phyloP scores from a whole-genome alignment of 2,888 invertebrate species.

The Frankliniella fusca region DNA sequence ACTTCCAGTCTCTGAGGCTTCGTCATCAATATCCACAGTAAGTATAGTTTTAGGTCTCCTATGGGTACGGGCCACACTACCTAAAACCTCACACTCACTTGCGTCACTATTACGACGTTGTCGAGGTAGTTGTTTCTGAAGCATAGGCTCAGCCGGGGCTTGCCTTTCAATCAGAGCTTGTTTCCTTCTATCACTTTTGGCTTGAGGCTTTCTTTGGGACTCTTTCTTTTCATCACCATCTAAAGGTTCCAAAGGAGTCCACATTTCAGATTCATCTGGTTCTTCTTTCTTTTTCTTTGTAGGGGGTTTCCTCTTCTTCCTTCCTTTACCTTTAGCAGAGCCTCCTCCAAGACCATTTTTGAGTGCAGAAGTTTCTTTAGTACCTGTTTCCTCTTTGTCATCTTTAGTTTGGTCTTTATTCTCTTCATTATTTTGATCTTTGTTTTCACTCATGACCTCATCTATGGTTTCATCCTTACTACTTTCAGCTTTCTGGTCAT shows the following conservation, averaged over 20 bases:
- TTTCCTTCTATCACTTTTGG: background rate
- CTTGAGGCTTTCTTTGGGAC: background rate
- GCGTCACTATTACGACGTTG: background rate
- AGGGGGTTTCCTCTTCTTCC: background rate
- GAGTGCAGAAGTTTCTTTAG: background rate
- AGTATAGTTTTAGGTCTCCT: background rate
- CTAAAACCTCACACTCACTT: background rate
- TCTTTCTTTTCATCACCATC: background rate
- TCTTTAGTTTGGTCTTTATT: background rate
- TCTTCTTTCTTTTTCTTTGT: constrained; percentile 2
- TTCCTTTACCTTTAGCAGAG: background rate
- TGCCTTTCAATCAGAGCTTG: background rate
- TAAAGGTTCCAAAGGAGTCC: background rate
- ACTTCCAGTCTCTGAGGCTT: constrained; percentile 16
- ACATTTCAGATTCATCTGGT: constrained; percentile 1
- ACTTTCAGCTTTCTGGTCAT: background rate
- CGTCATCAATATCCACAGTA: constrained; percentile 5
- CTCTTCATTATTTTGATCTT: background rate
- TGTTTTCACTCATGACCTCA: background rate
- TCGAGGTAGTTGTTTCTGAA: background rate
- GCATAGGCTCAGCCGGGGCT: constrained; percentile 8
- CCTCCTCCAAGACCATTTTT: too few relatives aligned
- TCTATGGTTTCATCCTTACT: background rate
- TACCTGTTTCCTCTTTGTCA: background rate
- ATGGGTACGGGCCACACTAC: background rate